These are phyloP conservation scores for Discoglossus pictus DNA, from an alignment of 2,797 vertebrate species.

Conservation along the genomic window DNA sequence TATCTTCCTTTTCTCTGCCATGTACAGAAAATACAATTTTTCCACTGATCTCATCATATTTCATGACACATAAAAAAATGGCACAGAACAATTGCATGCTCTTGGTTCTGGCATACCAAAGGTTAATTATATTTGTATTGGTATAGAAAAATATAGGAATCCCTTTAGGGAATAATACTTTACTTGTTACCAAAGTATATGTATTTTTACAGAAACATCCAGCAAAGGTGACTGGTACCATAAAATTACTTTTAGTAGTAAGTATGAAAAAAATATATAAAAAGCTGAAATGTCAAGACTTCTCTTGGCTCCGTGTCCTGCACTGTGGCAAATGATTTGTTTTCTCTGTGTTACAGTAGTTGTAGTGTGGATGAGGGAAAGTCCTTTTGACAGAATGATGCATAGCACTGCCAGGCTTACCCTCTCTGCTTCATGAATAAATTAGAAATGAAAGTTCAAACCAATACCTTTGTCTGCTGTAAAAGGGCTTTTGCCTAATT, in stretches of 20 bases:
- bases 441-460: conserved; percentile 77
- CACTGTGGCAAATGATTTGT: conserved; percentile 47
- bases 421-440: conserved; percentile 75
- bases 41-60: too few species aligned
- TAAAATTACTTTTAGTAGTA: conserved; percentile 28
- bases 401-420: conserved; percentile 67
- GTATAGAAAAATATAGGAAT: too few species aligned
- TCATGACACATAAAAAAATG: too few species aligned
- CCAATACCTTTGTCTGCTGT: conserved; percentile 72
- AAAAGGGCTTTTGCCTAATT: conserved; percentile 72
- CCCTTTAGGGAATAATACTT: too few species aligned
- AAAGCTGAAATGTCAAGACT: conserved; percentile 30
- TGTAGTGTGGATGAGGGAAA: conserved; percentile 66
- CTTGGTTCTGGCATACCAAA: too few species aligned
- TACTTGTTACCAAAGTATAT: too few species aligned
- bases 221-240: conserved; percentile 1
- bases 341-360: conserved; percentile 50
- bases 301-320: conserved; percentile 23
- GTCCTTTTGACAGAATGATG: conserved; percentile 73
- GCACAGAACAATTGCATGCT: too few species aligned
- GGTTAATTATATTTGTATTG: too few species aligned
- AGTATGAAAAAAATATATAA: conserved; percentile 11
- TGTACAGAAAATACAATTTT: too few species aligned
- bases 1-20: too few species aligned
- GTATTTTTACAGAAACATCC: background rate